phyloP scores from a whole-genome alignment of 2,113 vertebrate genomes.

The Grus americana region DNA sequence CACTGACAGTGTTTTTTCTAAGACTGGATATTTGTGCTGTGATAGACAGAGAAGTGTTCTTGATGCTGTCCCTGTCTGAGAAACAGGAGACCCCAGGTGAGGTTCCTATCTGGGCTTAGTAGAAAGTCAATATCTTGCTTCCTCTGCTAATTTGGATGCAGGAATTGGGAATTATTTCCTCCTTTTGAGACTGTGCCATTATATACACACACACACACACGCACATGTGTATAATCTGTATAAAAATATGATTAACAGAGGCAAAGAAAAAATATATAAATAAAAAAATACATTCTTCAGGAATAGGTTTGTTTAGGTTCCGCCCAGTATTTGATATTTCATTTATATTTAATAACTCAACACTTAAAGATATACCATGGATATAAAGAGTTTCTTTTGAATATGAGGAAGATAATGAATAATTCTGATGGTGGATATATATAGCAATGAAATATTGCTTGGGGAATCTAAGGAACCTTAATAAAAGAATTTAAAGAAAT shows the following conservation, averaged over 20 bases:
- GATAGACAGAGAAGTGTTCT: neutral
- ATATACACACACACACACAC: too few relatives aligned
- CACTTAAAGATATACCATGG: neutral
- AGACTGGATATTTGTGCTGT: neutral
- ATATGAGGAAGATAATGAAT: neutral
- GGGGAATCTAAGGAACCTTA: neutral
- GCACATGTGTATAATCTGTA: neutral
- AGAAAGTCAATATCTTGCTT: neutral
- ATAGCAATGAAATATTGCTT: neutral
- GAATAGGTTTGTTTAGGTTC: neutral
- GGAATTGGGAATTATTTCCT: neutral
- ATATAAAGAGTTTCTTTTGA: neutral
- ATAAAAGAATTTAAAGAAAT: constrained; percentile 10
- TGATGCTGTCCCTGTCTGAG: neutral
- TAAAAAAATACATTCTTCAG: neutral
- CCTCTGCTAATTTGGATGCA: neutral
- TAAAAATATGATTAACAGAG: neutral
- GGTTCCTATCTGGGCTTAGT: neutral
- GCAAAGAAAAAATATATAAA: neutral
- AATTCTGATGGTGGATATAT: neutral
- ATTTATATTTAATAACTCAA: neutral
- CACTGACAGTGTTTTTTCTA: neutral
- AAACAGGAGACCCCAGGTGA: neutral
- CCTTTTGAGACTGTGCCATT: neutral
- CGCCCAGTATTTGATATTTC: neutral